Conservation (phyloP, 2,797 vertebrate genomes). For the Carcharodon carcharias region DNA sequence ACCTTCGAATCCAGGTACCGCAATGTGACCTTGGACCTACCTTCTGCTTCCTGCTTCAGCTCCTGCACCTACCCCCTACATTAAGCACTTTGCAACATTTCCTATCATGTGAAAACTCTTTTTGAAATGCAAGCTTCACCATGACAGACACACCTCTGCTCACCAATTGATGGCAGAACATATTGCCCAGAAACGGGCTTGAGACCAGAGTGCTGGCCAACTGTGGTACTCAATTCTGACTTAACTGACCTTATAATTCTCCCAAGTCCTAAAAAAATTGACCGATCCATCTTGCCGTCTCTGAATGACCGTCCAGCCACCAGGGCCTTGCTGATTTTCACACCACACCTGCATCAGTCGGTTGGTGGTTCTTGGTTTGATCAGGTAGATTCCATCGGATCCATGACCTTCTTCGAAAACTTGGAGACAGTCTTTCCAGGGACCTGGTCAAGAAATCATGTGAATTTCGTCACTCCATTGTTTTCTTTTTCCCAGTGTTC, state of each 20-base stretch:
- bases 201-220: neutral
- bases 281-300: slow-evolving; percentile 79
- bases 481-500: neutral
- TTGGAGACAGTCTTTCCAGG: slow-evolving; percentile 77
- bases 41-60: neutral
- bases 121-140: neutral
- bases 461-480: neutral
- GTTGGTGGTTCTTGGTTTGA: slow-evolving; percentile 61
- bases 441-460: slow-evolving; percentile 56
- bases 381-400: slow-evolving; percentile 71
- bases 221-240: neutral
- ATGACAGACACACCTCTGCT: neutral
- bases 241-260: slow-evolving; percentile 76
- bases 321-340: slow-evolving; percentile 68
- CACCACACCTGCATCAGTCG: slow-evolving; percentile 77
- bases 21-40: neutral
- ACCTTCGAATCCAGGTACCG: neutral
- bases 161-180: neutral
- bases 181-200: neutral
- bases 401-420: slow-evolving; percentile 62
- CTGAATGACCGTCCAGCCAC: slow-evolving; percentile 84
- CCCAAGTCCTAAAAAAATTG: slow-evolving; percentile 84
- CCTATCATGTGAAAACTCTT: neutral
- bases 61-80: neutral
- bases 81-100: neutral